Conservation (phyloP, 2,888 invertebrate genomes). For the Nebria brevicollis region DNA sequence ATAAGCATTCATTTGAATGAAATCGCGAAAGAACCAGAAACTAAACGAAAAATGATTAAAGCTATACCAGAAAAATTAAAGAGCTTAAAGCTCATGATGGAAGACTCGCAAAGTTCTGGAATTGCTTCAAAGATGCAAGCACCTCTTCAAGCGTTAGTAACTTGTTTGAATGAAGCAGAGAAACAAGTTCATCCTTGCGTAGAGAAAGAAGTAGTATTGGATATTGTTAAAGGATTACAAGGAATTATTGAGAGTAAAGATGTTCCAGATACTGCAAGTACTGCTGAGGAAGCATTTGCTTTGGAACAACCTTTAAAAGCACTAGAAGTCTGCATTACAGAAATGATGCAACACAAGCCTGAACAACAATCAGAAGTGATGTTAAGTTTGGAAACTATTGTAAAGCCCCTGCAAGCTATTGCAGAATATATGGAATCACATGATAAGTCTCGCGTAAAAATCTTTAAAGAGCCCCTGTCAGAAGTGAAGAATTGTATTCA, state of each 20-base stretch:
- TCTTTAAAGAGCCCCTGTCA: constrained; percentile 25
- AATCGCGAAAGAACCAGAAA: constrained; percentile 38
- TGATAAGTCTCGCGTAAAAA: constrained; percentile 16
- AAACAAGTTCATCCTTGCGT: constrained; percentile 22
- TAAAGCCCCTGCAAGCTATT: constrained; percentile 34
- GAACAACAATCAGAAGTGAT: constrained; percentile 28
- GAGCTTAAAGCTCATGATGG: constrained; percentile 36
- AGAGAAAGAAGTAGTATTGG: constrained; percentile 36
- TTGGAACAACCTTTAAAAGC: constrained; percentile 35
- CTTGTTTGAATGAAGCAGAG: constrained; percentile 35
- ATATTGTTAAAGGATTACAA: constrained; percentile 33
- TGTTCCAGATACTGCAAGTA: neutral
- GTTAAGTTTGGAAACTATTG: constrained; percentile 28
- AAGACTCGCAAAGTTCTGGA: constrained; percentile 34
- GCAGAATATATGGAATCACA: constrained; percentile 38
- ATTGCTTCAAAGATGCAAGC: constrained; percentile 38
- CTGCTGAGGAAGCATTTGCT: constrained; percentile 4
- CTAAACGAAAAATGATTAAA: constrained; percentile 36
- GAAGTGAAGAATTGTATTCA: constrained; percentile 37
- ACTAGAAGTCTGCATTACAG: constrained; percentile 30
- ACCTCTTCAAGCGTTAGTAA: constrained; percentile 31
- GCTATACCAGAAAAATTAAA: constrained; percentile 39
- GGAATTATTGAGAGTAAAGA: constrained; percentile 35
- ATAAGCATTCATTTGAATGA: constrained; percentile 30
- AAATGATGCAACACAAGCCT: constrained; percentile 38